Percentiles rank a stretch among this genome's conserved stretches.
These are phyloP conservation scores for Phrynocephalus versicolor DNA, from an alignment of 2,113 vertebrate species.

Conservation along the genomic window DNA sequence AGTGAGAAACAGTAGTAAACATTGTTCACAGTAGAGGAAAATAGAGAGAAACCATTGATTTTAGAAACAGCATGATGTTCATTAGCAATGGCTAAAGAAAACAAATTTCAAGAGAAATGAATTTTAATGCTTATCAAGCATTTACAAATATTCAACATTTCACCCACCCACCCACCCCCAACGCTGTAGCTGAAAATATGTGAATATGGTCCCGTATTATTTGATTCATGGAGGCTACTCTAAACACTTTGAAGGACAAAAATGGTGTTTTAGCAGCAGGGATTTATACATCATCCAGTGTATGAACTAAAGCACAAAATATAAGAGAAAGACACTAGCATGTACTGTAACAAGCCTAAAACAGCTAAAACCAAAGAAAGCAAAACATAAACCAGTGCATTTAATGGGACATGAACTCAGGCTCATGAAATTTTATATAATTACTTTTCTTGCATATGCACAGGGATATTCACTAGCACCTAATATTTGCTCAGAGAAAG, in stretches of 20 bases:
- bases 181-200: too few relatives aligned
- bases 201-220: too few relatives aligned
- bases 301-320: not conserved
- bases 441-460: not conserved
- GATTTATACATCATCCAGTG: not conserved
- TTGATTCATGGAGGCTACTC: not conserved
- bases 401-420: not conserved
- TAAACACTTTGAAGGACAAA: not conserved
- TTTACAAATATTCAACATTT: too few relatives aligned
- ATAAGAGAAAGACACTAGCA: not conserved
- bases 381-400: not conserved
- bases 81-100: too few relatives aligned
- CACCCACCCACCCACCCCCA: too few relatives aligned
- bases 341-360: not conserved
- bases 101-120: too few relatives aligned
- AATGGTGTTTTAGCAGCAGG: not conserved
- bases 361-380: not conserved
- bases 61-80: too few relatives aligned
- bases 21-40: too few relatives aligned
- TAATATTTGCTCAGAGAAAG: conserved; percentile 25
- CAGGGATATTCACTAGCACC: conserved; percentile 27
- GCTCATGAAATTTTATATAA: conserved; percentile 20
- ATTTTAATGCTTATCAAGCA: too few relatives aligned
- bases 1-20: too few relatives aligned
- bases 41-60: too few relatives aligned